Base-by-base conservation (phyloP, 2,888 invertebrate species). In the Chalcosyrphus nemorum region DNA sequence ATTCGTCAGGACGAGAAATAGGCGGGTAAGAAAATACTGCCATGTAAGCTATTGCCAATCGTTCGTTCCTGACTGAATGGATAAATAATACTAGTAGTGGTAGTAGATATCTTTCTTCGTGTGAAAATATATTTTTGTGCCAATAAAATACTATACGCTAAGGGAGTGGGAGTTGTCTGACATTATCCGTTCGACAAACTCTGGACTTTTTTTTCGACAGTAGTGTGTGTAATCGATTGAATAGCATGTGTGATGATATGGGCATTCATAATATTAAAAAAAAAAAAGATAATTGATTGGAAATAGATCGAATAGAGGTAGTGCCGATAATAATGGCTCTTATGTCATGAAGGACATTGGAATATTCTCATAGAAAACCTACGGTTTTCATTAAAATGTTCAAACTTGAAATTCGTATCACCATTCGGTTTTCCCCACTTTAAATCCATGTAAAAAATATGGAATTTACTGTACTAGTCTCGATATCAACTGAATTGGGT, bases 101-200 rank as follows among this genome's bases (percentile, higher is more conserved):
- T n/a, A 17, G 29, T 17, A 11, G 54, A 45, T 38, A 35, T 9
- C 13, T 5, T 19, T 47, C 15, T 21, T 35, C 54, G 17, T 65
- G 65, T 45, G 74, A 56, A 63, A 45, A 45, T 32, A 38, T 57
- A 27, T 65, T 65, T 74, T 75, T 47, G 35, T 19, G 65, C 74
- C 74, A 75, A 75, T 75, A 75, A 75, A 75, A 65, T 54, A 61
- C 24, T 52, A 72, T 54, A 21, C 27, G 11, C 5, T 7, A 2
- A 6, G 52, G 4, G n/a, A 7, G n/a, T 1, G n/a, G 59, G 29
- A 27, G 71, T 41, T 24, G 29, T 21, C 54, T 19, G 54, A 47
- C 35, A 70, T 70, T 70, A 38, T 70, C 57, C 47, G 35, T 47
- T 57, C 17, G 24, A 57, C 35, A 70, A 70, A 70, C 59, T 59